A percentile compares a stretch with the other conserved stretches of the same genome.
These are phyloP conservation scores for Drosophila kohkoa DNA, from an alignment of 1,140 invertebrate genomes.

Conservation along the genomic window DNA sequence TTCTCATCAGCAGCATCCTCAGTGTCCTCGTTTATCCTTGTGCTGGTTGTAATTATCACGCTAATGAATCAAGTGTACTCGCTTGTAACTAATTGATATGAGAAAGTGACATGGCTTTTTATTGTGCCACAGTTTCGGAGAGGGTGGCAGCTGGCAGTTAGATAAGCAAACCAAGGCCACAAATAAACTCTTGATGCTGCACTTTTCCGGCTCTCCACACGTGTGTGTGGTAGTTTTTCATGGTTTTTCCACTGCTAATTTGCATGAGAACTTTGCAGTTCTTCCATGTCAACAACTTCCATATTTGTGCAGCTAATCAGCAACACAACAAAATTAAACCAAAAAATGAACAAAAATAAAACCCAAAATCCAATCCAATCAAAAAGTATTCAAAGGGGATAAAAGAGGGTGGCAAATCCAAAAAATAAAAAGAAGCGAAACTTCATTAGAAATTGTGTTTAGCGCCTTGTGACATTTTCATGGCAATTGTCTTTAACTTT, in stretches of 20 bases:
- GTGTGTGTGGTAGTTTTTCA: constrained; percentile 29
- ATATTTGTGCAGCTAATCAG: constrained; percentile 55
- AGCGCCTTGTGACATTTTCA: constrained; percentile 34
- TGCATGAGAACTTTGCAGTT: constrained; percentile 57
- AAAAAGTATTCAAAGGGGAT: constrained; percentile 31
- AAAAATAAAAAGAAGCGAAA: constrained; percentile 9
- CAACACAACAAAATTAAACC: constrained; percentile 46
- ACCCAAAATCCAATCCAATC: constrained; percentile 52
- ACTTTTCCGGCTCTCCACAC: constrained; percentile 30
- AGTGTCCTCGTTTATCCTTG: constrained; percentile 21
- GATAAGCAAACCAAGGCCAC: constrained; percentile 19
- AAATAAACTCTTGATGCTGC: constrained; percentile 25
- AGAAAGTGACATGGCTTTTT: constrained; percentile 67
- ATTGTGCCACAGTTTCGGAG: constrained; percentile 21
- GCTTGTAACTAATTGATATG: constrained; percentile 81
- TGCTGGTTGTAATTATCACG: constrained; percentile 76
- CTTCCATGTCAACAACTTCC: constrained; percentile 27
- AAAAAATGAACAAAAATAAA: constrained; percentile 32
- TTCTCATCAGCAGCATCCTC: constrained; percentile 44
- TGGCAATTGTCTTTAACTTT: constrained; percentile 63
- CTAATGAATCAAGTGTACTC: constrained; percentile 81
- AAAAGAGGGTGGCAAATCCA: constrained; percentile 15
- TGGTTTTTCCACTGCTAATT: constrained; percentile 37
- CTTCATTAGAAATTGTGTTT: constrained; percentile 61
- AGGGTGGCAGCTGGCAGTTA: constrained; percentile 29